phyloP scores from a whole-genome alignment of 2,797 vertebrate genomes.

The Gallirallus australis region DNA sequence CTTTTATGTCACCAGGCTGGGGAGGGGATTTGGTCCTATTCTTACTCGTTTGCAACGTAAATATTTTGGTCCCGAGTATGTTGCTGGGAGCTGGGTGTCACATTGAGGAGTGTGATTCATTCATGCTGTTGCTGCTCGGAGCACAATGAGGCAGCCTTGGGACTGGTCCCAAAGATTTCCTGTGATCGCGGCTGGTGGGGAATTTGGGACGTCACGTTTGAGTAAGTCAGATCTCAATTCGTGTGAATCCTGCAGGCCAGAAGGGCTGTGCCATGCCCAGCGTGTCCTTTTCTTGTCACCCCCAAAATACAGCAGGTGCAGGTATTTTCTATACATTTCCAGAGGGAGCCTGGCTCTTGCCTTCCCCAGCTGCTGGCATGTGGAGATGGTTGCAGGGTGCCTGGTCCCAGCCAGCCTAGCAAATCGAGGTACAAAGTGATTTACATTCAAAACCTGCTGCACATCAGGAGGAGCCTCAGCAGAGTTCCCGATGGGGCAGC shows the following conservation, averaged over 20 bases:
- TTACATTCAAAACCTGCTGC: not conserved
- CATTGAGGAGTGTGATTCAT: constrained; percentile 62
- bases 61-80: constrained; percentile 47
- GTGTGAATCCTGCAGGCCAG: not conserved
- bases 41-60: constrained; percentile 35
- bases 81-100: constrained; percentile 66
- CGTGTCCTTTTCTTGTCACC: not conserved
- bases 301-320: not conserved
- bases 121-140: constrained; percentile 44
- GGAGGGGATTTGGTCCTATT: constrained; percentile 27
- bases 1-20: constrained; percentile 4
- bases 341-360: not conserved
- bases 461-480: not conserved
- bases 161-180: constrained; percentile 50
- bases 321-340: not conserved
- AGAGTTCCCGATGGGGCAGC: no score
- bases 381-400: not conserved
- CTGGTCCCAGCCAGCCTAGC: not conserved
- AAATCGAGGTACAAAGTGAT: not conserved
- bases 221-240: constrained; percentile 12
- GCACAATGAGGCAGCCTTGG: constrained; percentile 64
- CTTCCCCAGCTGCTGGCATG: not conserved
- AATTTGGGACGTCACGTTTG: constrained; percentile 41
- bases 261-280: not conserved
- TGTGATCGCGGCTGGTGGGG: constrained; percentile 47